These are phyloP conservation scores for Spisula subtruncata DNA, from an alignment of 2,888 invertebrate species.

Conservation along the genomic window DNA sequence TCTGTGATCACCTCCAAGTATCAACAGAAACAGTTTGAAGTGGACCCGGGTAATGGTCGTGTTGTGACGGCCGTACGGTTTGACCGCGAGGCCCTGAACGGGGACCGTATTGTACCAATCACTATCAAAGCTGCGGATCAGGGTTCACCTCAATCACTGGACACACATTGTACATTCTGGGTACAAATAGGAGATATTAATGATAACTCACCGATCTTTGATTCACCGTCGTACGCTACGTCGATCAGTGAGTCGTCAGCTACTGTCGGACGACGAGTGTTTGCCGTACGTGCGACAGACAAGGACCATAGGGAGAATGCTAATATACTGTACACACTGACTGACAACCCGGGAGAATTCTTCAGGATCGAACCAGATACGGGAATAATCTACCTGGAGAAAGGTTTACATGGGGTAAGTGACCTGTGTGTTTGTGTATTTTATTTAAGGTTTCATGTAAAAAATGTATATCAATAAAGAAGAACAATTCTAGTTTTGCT, in stretches of 20 bases:
- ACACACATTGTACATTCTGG: slow-evolving; percentile 98
- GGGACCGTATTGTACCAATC: slow-evolving; percentile 80
- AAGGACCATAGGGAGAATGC: slow-evolving; percentile 99
- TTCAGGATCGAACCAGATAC: slow-evolving; percentile 98
- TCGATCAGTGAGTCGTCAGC: slow-evolving; percentile 68
- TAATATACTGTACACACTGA: slow-evolving; percentile 82
- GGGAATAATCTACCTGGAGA: slow-evolving; percentile 98
- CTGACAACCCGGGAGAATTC: slow-evolving; percentile 96
- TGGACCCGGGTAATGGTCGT: slow-evolving; percentile 98
- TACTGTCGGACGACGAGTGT: slow-evolving; percentile 75
- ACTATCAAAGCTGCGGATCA: slow-evolving; percentile 99
- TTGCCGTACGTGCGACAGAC: slow-evolving; percentile 92
- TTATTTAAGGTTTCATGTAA: too few relatives aligned
- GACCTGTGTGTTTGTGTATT: too few relatives aligned
- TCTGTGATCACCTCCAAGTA: slow-evolving; percentile 92
- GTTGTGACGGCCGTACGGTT: slow-evolving; percentile 92
- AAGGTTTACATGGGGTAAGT: slow-evolving; percentile 90
- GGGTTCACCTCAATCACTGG: slow-evolving; percentile 96
- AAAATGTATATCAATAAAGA: background rate
- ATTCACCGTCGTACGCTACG: slow-evolving; percentile 80
- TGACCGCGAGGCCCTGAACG: slow-evolving; percentile 92
- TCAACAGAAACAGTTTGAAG: slow-evolving; percentile 98
- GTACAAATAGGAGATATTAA: slow-evolving; percentile 84
- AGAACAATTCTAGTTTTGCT: background rate
- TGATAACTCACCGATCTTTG: slow-evolving; percentile 85